Evolutionary conservation across 2,113 vertebrate genomes (phyloP), one percentile per base, ranked within the genome.

Genomic region (Chauna torquata): DNA sequence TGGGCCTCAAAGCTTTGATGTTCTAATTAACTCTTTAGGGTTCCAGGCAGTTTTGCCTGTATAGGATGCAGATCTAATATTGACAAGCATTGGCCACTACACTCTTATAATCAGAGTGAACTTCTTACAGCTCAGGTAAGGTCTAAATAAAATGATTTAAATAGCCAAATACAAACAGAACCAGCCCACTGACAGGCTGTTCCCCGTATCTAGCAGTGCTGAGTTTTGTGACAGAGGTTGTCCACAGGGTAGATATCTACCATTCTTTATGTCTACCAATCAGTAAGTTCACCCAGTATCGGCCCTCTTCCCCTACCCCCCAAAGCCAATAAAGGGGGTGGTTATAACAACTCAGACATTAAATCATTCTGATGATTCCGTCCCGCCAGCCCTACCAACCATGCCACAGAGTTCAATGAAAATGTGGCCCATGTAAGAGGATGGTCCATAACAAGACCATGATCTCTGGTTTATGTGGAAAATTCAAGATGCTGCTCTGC

Each of bases 51-150:
- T n/a, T 90, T 68, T 34, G 79, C 12, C 36, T 61, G 1, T 30
- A 16, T 4, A 62, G 52, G 23, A 57, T 34, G n/a, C 8, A 86
- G 38, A 91, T n/a, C 15, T 52, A 52, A 14, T 14, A 52, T 25
- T 16, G 45, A 9, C 45, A 88, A 82, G 64, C 28, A 24, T 8
- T 24, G 12, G 9, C 22, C 36, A 38, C 20, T 81, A 3, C 19
- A 66, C 20, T 44, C 57, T 44, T 62, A 47, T 1, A 55, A 69
- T 61, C 14, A 72, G 57, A 42, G 13, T 30, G 27, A 34, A 81
- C 87, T 34, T 76, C 32, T 8, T 0, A 0, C 61, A 38, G n/a
- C 12, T 57, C 42, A 25, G 1, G 1, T 8, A n/a, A 75, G 12
- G 12, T 70, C 20, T 50, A 72, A 50, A 86, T 14, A 11, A 69